Conservation (phyloP, 2,113 vertebrate genomes). For the Bos indicus region DNA sequence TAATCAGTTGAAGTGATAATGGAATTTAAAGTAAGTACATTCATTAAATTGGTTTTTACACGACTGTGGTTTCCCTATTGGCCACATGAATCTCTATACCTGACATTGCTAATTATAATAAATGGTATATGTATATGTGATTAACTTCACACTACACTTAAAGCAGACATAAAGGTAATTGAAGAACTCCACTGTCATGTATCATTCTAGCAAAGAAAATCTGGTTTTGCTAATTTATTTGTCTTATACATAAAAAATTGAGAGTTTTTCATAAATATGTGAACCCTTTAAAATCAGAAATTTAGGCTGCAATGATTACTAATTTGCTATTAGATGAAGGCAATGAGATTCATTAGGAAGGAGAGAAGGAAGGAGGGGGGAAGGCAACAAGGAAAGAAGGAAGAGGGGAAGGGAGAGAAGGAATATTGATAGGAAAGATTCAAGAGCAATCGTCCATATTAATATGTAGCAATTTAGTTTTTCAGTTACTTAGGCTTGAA, state of each 20-base stretch:
- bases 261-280: constrained; percentile 37
- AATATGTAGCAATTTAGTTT: constrained; percentile 68
- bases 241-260: constrained; percentile 49
- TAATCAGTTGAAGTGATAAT: constrained; percentile 77
- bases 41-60: constrained; percentile 75
- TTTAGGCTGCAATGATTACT: constrained; percentile 19
- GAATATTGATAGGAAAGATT: constrained; percentile 37
- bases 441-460: constrained; percentile 54
- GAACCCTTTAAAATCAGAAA: constrained; percentile 48
- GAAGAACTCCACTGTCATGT: constrained; percentile 42
- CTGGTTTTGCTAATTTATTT: constrained; percentile 43
- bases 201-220: constrained; percentile 53
- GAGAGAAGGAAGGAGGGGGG: not conserved
- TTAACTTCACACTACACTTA: constrained; percentile 70
- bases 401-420: not conserved
- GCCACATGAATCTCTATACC: constrained; percentile 65
- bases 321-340: constrained; percentile 52
- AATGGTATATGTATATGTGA: constrained; percentile 36
- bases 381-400: not conserved
- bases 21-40: constrained; percentile 78
- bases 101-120: constrained; percentile 74
- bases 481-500: constrained; percentile 74
- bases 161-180: constrained; percentile 58
- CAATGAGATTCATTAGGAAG: constrained; percentile 10
- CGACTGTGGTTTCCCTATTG: constrained; percentile 69